These are phyloP conservation scores for Eueides isabella DNA, from an alignment of 1,140 invertebrate genomes.

Conservation along the genomic window DNA sequence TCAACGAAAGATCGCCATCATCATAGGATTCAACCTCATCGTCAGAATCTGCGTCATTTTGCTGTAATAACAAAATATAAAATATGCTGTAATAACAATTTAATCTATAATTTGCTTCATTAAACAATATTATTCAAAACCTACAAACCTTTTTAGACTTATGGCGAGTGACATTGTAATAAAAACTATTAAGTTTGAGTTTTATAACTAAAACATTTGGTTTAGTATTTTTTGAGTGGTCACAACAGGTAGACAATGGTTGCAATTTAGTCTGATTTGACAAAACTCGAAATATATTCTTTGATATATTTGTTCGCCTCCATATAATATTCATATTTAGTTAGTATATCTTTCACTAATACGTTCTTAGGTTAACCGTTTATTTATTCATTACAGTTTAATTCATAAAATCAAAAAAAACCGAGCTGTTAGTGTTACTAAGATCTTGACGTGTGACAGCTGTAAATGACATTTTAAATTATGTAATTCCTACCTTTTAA, in stretches of 20 bases:
- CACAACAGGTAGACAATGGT: conserved; percentile 12
- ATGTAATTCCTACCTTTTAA: background rate
- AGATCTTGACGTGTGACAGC: background rate
- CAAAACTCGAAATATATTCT: conserved; percentile 21
- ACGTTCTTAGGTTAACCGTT: background rate
- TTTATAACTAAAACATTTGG: background rate
- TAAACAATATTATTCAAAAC: background rate
- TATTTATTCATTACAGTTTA: background rate
- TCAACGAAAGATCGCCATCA: conserved; percentile 60
- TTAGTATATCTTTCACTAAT: background rate
- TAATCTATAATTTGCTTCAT: background rate
- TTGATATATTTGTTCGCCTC: conserved; percentile 35
- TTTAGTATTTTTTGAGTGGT: background rate
- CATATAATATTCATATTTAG: conserved; percentile 37
- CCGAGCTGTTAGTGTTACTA: background rate
- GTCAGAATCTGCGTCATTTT: conserved; percentile 61
- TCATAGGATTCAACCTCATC: conserved; percentile 58
- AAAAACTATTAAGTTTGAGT: conserved; percentile 23
- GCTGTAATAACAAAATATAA: conserved; percentile 35
- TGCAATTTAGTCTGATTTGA: conserved; percentile 17
- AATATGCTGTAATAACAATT: too few species aligned
- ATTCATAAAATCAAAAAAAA: background rate
- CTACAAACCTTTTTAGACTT: conserved; percentile 45
- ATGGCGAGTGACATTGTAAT: conserved; percentile 28
- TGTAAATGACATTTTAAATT: background rate